Percentiles rank a stretch among this genome's conserved stretches.
Evolutionary conservation across 2,888 invertebrate genomes (phyloP).

Genomic region (Alentia gelatinosa): DNA sequence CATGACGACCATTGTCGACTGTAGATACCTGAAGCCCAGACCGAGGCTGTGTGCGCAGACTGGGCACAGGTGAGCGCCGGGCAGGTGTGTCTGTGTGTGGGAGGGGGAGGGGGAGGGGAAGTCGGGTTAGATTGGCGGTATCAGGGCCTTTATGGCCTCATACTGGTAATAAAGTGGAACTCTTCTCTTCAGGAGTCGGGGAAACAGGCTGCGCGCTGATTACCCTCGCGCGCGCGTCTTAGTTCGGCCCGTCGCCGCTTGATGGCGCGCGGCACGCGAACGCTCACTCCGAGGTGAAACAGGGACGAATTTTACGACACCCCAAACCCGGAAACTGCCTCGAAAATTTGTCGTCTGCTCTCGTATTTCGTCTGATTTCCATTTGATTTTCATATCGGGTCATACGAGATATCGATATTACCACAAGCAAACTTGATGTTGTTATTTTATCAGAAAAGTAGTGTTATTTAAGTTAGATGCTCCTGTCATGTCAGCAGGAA

Average conservation of each 20-base stretch:
- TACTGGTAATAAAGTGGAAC: constrained; percentile 44
- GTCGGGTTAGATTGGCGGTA: background rate
- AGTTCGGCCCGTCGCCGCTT: background rate
- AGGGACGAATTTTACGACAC: background rate
- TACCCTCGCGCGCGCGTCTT: background rate
- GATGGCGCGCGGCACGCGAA: constrained; percentile 27
- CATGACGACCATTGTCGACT: too few relatives aligned
- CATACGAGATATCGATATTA: too few relatives aligned
- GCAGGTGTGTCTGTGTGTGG: background rate
- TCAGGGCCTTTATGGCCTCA: background rate
- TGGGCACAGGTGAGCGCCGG: too few relatives aligned
- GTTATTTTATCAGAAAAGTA: too few relatives aligned
- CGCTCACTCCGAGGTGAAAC: background rate
- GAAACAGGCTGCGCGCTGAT: constrained; percentile 8
- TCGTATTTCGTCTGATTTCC: too few relatives aligned
- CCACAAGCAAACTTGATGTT: too few relatives aligned
- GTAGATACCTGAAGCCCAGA: too few relatives aligned
- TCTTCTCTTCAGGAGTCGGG: constrained; percentile 6
- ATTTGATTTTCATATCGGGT: too few relatives aligned
- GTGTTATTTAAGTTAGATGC: too few relatives aligned
- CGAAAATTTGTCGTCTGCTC: too few relatives aligned
- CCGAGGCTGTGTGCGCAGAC: too few relatives aligned
- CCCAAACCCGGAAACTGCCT: background rate
- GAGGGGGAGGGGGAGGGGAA: background rate
- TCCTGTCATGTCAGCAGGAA: too few relatives aligned